Percentiles rank a stretch among this genome's conserved stretches.
phyloP scores from a whole-genome alignment of 2,888 invertebrate species.

The Lycocerus yunnanus region DNA sequence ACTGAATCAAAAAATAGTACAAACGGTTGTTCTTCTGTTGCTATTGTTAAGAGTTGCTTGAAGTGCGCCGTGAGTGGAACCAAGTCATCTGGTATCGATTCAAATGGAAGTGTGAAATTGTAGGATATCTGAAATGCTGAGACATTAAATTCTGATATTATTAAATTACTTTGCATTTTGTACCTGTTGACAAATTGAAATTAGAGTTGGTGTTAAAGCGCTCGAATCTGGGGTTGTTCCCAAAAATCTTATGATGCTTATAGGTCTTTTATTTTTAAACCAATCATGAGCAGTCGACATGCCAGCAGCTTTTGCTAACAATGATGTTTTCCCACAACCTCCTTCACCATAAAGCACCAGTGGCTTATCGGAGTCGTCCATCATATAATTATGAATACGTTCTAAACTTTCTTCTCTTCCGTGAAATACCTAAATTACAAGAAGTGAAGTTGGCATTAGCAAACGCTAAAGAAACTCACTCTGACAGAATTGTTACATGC shows the following conservation, averaged over 20 bases:
- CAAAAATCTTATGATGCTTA: constrained; percentile 88
- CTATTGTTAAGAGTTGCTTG: constrained; percentile 87
- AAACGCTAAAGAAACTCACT: constrained; percentile 51
- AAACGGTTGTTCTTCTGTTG: constrained; percentile 81
- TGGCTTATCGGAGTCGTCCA: constrained; percentile 83
- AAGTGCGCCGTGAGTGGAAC: constrained; percentile 95
- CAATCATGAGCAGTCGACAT: constrained; percentile 71
- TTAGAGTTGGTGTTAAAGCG: constrained; percentile 89
- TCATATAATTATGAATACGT: constrained; percentile 81
- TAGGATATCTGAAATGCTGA: constrained; percentile 76
- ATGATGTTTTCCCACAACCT: constrained; percentile 97
- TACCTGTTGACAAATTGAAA: constrained; percentile 94
- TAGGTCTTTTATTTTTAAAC: constrained; percentile 77
- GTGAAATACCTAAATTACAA: constrained; percentile 73
- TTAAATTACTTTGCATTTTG: constrained; percentile 17
- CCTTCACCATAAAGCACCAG: constrained; percentile 93
- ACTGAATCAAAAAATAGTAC: constrained; percentile 94
- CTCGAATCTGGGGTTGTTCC: constrained; percentile 98
- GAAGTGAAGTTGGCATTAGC: background rate
- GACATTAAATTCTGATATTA: background rate
- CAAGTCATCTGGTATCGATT: constrained; percentile 93
- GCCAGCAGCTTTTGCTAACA: constrained; percentile 90
- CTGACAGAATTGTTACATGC: constrained; percentile 93
- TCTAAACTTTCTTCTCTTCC: constrained; percentile 86
- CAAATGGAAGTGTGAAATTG: constrained; percentile 88